These are phyloP conservation scores for Siniperca knerii DNA, from an alignment of 2,113 vertebrate species.

Conservation along the genomic window DNA sequence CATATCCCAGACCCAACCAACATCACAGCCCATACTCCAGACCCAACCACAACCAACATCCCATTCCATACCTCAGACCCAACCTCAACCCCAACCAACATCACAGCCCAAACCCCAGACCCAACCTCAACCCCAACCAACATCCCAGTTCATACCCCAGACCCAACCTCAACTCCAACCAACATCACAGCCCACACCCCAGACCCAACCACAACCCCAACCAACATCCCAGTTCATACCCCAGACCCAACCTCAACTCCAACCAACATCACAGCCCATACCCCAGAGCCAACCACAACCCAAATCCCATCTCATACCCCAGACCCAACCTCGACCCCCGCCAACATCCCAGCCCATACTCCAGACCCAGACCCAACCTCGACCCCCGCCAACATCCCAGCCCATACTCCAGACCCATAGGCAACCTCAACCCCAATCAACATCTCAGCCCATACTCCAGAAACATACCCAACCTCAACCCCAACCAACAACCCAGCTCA, in stretches of 20 bases:
- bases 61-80: background rate
- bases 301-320: too few relatives aligned
- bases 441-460: background rate
- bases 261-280: background rate
- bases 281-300: background rate
- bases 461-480: background rate
- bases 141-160: background rate
- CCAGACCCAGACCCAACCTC: background rate
- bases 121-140: background rate
- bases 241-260: background rate
- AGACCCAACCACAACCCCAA: background rate
- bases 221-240: background rate
- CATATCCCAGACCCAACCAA: background rate
- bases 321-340: background rate
- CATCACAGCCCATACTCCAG: background rate
- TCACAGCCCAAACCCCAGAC: background rate
- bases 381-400: background rate
- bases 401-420: background rate
- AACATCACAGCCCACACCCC: background rate
- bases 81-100: background rate
- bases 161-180: background rate
- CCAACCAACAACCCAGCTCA: background rate
- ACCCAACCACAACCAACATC: background rate
- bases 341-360: background rate
- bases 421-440: background rate